Percentiles rank a stretch among this genome's conserved stretches.
These are phyloP conservation scores for Baronia brevicornis DNA, from an alignment of 2,888 invertebrate species.

Conservation along the genomic window DNA sequence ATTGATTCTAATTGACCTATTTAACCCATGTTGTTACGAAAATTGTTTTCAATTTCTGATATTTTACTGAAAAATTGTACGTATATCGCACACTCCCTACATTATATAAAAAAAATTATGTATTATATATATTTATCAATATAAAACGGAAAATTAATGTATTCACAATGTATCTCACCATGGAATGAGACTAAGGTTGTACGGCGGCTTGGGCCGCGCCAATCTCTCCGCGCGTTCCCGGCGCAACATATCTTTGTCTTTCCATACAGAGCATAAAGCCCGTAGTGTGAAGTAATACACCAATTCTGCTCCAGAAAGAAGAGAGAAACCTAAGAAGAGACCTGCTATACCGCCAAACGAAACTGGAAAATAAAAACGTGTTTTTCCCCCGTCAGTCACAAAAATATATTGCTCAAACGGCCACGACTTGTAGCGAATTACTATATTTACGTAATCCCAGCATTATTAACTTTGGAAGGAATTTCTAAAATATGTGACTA, in stretches of 20 bases:
- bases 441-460: too few species aligned
- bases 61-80: too few species aligned
- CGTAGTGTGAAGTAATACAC: conserved; percentile 85
- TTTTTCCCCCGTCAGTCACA: neutral
- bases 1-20: too few species aligned
- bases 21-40: too few species aligned
- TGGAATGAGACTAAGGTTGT: conserved; percentile 61
- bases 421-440: too few species aligned
- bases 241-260: conserved; percentile 64
- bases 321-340: conserved; percentile 83
- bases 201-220: conserved; percentile 53
- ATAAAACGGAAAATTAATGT: neutral
- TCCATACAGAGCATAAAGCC: conserved; percentile 77
- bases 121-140: neutral
- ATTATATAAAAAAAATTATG: too few species aligned
- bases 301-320: conserved; percentile 85
- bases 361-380: conserved; percentile 46
- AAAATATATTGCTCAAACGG: too few species aligned
- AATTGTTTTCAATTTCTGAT: too few species aligned
- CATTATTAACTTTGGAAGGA: too few species aligned
- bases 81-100: too few species aligned
- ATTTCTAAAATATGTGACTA: too few species aligned
- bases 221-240: conserved; percentile 58
- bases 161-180: conserved; percentile 34
- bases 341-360: conserved; percentile 80